These are phyloP conservation scores for Siphamia tubifer DNA, from an alignment of 2,113 vertebrate species.

Conservation along the genomic window DNA sequence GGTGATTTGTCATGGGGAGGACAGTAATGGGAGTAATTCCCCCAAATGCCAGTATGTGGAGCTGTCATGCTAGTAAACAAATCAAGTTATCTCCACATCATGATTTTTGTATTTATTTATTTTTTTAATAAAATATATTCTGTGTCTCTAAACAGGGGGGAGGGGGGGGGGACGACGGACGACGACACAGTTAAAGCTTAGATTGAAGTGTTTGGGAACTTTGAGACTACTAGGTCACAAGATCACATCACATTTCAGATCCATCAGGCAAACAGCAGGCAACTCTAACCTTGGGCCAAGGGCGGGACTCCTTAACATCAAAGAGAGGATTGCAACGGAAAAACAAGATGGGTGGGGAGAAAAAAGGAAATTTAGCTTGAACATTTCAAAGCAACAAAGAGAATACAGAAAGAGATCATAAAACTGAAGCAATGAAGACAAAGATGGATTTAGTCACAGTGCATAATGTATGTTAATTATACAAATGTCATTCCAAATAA, in stretches of 20 bases:
- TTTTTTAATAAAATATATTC: not conserved
- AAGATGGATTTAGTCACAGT: not conserved
- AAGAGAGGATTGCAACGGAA: conserved; percentile 8
- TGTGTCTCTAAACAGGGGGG: not conserved
- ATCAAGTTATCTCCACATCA: not conserved
- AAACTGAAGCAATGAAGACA: not conserved
- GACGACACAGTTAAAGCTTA: not conserved
- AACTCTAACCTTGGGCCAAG: conserved; percentile 71
- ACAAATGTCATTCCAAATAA: not conserved
- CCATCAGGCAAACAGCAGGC: conserved; percentile 22
- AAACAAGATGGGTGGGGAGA: conserved; percentile 22
- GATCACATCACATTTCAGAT: conserved; percentile 23
- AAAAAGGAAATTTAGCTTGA: conserved; percentile 14
- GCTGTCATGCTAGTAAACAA: conserved; percentile 25
- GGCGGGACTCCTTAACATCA: conserved; percentile 57
- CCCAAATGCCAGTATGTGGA: conserved; percentile 7
- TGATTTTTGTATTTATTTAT: too few species aligned
- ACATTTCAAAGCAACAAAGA: conserved; percentile 9
- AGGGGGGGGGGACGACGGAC: too few species aligned
- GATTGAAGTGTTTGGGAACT: not conserved
- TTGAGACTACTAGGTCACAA: not conserved
- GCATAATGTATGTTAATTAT: not conserved
- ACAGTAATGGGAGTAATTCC: conserved; percentile 4
- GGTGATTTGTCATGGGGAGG: not conserved
- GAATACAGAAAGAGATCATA: not conserved